Base-by-base conservation (phyloP, 2,113 vertebrate species). In the Lophotis ruficrista region DNA sequence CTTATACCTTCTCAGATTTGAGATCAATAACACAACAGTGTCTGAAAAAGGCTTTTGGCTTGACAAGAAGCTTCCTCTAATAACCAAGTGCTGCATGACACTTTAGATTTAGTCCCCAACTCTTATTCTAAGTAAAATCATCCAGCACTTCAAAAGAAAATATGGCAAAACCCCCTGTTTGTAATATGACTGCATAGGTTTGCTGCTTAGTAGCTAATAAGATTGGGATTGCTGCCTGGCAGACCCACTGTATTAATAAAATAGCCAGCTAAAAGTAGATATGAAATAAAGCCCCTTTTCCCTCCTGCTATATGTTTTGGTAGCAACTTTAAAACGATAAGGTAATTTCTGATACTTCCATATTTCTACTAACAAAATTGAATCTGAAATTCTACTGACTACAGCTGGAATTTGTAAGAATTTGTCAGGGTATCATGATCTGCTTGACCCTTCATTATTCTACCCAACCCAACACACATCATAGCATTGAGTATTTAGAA, bases 221-320 rank as follows among this genome's bases (percentile, higher is more conserved):
- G 78, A 48, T 47, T 81, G 70, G 71, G 48, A 71, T 79, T 76
- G n/a, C 62, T 91, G 68, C 35, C 31, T 85, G 78, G 53, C 51
- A 88, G 73, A 76, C 80, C 48, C 56, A 65, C 78, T 90, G 69
- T 69, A 62, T 56, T 72, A 68, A 93, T 57, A 94, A 86, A 97
- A 87, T 56, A 79, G 53, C 45, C 71, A 83, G 38, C 31, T 64
- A 88, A 72, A 92, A 69, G 43, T 23, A 77, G 61, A 62, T 84
- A 56, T 65, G 81, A 96, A 96, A 83, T 80, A 86, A 87, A 93
- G 19, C 4, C 48, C 38, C 12, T 54, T 90, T 94, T 65, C 51
- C 33, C 38, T 88, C 37, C 23, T 60, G 12, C 17, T 68, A 4
- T 58, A 41, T 33, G 30, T 82, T 95, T 95, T 78, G 68, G 45